Percentiles rank a stretch among this genome's conserved stretches.
These are phyloP conservation scores for Zaprionus lineosus DNA, from an alignment of 2,888 invertebrate species.

Conservation along the genomic window DNA sequence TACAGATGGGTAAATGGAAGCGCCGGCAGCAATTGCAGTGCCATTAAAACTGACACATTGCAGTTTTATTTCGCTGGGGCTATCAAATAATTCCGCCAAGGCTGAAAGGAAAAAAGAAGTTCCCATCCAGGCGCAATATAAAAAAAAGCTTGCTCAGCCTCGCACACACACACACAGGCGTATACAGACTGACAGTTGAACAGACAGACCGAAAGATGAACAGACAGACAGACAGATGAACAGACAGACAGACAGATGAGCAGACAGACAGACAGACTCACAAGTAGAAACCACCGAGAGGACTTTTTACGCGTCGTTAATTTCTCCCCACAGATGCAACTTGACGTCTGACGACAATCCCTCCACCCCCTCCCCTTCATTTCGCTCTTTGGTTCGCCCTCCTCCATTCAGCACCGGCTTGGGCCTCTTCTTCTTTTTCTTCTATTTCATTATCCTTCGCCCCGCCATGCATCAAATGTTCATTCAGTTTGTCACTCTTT, in stretches of 20 bases:
- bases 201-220: neutral
- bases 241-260: neutral
- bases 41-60: conserved; percentile 76
- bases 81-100: conserved; percentile 53
- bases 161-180: conserved; percentile 1
- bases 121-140: conserved; percentile 1
- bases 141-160: neutral
- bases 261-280: conserved; percentile 11
- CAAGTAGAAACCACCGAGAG: conserved; percentile 49
- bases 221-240: neutral
- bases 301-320: conserved; percentile 78
- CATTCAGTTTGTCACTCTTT: conserved; percentile 61
- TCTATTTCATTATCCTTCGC: conserved; percentile 6
- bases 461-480: conserved; percentile 13
- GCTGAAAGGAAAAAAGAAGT: conserved; percentile 25
- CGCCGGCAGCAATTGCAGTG: conserved; percentile 68
- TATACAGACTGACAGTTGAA: neutral
- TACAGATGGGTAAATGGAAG: conserved; percentile 42
- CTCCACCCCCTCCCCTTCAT: neutral
- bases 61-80: conserved; percentile 62
- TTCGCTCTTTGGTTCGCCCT: neutral
- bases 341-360: conserved; percentile 43
- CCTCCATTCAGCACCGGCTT: neutral
- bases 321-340: conserved; percentile 66
- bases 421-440: neutral